These are phyloP conservation scores for Herminia tarsipennalis DNA, from an alignment of 2,888 invertebrate genomes.

Conservation along the genomic window DNA sequence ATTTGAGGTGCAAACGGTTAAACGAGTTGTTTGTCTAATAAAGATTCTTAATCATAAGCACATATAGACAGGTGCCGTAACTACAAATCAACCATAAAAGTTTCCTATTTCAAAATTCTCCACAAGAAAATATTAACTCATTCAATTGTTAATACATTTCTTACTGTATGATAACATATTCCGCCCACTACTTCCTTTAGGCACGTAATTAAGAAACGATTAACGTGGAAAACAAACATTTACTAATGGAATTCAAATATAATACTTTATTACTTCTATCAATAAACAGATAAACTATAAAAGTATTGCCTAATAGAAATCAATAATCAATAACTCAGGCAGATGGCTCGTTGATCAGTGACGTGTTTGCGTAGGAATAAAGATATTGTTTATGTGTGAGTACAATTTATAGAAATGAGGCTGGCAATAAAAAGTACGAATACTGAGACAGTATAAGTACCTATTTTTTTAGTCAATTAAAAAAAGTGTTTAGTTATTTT, in stretches of 20 bases:
- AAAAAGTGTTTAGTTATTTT: too few relatives aligned
- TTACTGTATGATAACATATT: neutral
- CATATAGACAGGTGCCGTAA: too few relatives aligned
- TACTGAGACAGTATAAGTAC: too few relatives aligned
- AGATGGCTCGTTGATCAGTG: constrained; percentile 26
- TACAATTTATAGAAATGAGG: constrained; percentile 26
- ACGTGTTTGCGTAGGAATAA: constrained; percentile 36
- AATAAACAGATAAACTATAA: constrained; percentile 30
- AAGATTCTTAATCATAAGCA: too few relatives aligned
- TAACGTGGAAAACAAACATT: constrained; percentile 23
- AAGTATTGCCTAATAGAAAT: constrained; percentile 36
- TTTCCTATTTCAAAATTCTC: too few relatives aligned
- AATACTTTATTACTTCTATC: constrained; percentile 33
- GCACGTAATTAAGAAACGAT: constrained; percentile 28
- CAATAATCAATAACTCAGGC: constrained; percentile 38
- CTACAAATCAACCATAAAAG: too few relatives aligned
- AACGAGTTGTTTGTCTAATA: too few relatives aligned
- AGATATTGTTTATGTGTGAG: constrained; percentile 6
- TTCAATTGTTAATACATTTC: neutral
- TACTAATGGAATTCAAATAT: constrained; percentile 30
- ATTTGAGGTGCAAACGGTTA: too few relatives aligned
- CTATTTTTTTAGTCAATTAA: too few relatives aligned
- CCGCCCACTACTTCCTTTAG: constrained; percentile 7
- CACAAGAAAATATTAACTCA: neutral
- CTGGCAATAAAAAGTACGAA: constrained; percentile 26